A percentile compares a stretch with the other conserved stretches of the same genome.
These are phyloP conservation scores for Eilema griseolum DNA, from an alignment of 2,888 invertebrate genomes.

Conservation along the genomic window DNA sequence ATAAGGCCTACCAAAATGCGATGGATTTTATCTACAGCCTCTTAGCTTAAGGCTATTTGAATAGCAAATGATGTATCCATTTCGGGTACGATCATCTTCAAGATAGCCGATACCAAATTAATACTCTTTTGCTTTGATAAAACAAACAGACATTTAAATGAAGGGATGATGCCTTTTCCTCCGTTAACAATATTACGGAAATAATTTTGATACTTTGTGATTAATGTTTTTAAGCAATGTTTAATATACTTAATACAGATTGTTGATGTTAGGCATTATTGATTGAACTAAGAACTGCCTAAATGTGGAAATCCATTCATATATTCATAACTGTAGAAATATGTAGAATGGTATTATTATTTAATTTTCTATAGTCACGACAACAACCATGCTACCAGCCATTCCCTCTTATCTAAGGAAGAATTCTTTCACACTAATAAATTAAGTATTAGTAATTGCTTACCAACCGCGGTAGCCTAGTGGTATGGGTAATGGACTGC, in stretches of 20 bases:
- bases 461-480: too few relatives aligned
- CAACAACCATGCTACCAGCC: neutral
- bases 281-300: neutral
- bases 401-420: neutral
- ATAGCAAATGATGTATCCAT: constrained; percentile 83
- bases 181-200: constrained; percentile 50
- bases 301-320: neutral
- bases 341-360: neutral
- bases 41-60: constrained; percentile 75
- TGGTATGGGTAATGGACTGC: too few relatives aligned
- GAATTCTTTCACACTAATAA: neutral
- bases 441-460: neutral
- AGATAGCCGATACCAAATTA: constrained; percentile 78
- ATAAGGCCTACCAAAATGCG: constrained; percentile 40
- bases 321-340: neutral
- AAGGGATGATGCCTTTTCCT: constrained; percentile 68
- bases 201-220: constrained; percentile 63
- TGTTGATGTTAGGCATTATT: neutral
- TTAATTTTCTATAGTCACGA: neutral
- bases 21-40: constrained; percentile 50
- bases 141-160: constrained; percentile 85
- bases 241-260: neutral
- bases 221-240: neutral
- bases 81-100: constrained; percentile 72
- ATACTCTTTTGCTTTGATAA: constrained; percentile 77